These are phyloP conservation scores for Serrognathus titanus DNA, from an alignment of 2,888 invertebrate species.

Conservation along the genomic window DNA sequence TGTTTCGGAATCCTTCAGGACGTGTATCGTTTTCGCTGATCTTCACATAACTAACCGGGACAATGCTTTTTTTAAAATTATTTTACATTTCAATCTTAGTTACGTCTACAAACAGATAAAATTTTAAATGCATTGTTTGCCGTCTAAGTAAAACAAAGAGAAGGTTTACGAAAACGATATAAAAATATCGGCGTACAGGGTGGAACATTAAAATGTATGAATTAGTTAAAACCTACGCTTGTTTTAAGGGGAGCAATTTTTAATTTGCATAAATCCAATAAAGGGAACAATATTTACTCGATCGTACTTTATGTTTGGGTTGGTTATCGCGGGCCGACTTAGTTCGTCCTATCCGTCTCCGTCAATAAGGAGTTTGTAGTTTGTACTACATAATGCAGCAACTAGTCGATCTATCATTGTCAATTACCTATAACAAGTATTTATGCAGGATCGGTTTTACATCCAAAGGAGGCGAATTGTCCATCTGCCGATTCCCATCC, in stretches of 20 bases:
- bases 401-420: conserved; percentile 40
- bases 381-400: conserved; percentile 39
- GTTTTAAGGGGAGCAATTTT: conserved; percentile 13
- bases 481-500: conserved; percentile 33
- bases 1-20: conserved; percentile 24
- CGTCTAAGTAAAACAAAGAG: too few relatives aligned
- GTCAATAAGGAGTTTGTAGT: conserved; percentile 38
- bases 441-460: conserved; percentile 38
- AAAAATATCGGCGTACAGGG: too few relatives aligned
- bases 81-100: too few relatives aligned
- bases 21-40: conserved; percentile 4
- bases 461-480: conserved; percentile 37
- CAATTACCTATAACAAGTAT: conserved; percentile 41
- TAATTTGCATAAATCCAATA: conserved; percentile 31
- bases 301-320: conserved; percentile 27
- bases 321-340: conserved; percentile 23
- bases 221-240: not conserved
- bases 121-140: too few relatives aligned
- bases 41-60: too few relatives aligned
- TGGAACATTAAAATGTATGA: not conserved
- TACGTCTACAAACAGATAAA: too few relatives aligned
- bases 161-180: too few relatives aligned
- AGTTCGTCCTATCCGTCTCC: conserved; percentile 30
- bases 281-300: conserved; percentile 27
- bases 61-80: too few relatives aligned